These are phyloP conservation scores for Rhizoglyphus robini DNA, from an alignment of 1,140 invertebrate species.

Conservation along the genomic window DNA sequence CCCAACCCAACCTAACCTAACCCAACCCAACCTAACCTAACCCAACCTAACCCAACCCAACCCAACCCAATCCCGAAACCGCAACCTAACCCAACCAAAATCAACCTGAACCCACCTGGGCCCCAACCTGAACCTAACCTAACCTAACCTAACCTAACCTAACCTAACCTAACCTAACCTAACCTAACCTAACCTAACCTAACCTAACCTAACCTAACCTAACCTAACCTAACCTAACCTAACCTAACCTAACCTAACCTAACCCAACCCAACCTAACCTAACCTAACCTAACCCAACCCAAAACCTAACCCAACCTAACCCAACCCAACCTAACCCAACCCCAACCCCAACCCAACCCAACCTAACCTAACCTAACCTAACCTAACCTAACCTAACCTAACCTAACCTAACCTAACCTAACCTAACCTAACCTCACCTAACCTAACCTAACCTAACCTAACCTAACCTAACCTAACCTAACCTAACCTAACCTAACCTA, in stretches of 20 bases:
- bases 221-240: slow-evolving; percentile 22
- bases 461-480: slow-evolving; percentile 26
- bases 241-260: background rate
- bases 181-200: slow-evolving; percentile 26
- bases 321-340: too few relatives aligned
- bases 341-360: too few relatives aligned
- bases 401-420: background rate
- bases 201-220: slow-evolving; percentile 14
- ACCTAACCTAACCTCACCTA: slow-evolving; percentile 10
- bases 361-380: slow-evolving; percentile 25
- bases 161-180: slow-evolving; percentile 24
- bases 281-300: slow-evolving; percentile 29
- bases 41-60: too few relatives aligned
- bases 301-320: too few relatives aligned
- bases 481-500: slow-evolving; percentile 23
- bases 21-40: too few relatives aligned
- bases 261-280: too few relatives aligned
- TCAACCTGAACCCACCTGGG: too few relatives aligned
- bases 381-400: slow-evolving; percentile 29
- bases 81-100: too few relatives aligned
- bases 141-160: slow-evolving; percentile 24
- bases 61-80: too few relatives aligned
- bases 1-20: too few relatives aligned
- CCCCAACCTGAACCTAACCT: slow-evolving; percentile 24
- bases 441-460: slow-evolving; percentile 25